Evolutionary conservation across 1,140 invertebrate genomes (phyloP).

Genomic region (Ips typographus): DNA sequence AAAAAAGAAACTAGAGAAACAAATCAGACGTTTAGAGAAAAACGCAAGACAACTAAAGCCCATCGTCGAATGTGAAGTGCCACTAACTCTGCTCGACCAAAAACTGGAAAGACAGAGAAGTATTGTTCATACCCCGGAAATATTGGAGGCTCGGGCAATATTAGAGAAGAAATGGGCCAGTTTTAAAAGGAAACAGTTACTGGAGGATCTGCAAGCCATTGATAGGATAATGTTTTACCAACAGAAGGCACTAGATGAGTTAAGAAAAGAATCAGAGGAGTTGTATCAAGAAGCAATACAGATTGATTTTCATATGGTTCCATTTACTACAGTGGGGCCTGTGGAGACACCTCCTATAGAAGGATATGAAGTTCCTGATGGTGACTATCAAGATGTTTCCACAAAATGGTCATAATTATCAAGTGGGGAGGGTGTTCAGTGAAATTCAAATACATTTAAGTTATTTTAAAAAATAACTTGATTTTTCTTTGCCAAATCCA

Average conservation of each 20-base stretch:
- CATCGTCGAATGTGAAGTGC: conserved; percentile 76
- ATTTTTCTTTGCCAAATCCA: too few species aligned
- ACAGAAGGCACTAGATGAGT: conserved; percentile 72
- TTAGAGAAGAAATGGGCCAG: conserved; percentile 72
- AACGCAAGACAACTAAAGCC: conserved; percentile 77
- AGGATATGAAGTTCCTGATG: conserved; percentile 76
- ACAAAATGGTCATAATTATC: conserved; percentile 68
- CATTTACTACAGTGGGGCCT: conserved; percentile 68
- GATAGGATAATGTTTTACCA: conserved; percentile 69
- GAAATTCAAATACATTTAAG: too few species aligned
- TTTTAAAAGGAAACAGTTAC: conserved; percentile 66
- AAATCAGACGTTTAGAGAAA: conserved; percentile 77
- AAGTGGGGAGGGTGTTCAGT: too few species aligned
- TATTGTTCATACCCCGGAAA: conserved; percentile 52
- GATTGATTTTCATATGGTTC: conserved; percentile 69
- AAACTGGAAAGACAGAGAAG: conserved; percentile 53
- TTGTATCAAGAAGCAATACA: conserved; percentile 80
- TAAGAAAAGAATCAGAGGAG: conserved; percentile 75
- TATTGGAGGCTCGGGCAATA: conserved; percentile 57
- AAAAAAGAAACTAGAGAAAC: conserved; percentile 79
- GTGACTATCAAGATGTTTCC: conserved; percentile 80
- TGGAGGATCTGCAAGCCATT: conserved; percentile 65
- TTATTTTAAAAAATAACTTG: too few species aligned
- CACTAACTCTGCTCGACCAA: conserved; percentile 65
- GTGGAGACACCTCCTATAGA: conserved; percentile 76